Percentiles rank a stretch among this genome's conserved stretches.
phyloP scores from a whole-genome alignment of 2,797 vertebrate genomes.

The Tangara arthus region DNA sequence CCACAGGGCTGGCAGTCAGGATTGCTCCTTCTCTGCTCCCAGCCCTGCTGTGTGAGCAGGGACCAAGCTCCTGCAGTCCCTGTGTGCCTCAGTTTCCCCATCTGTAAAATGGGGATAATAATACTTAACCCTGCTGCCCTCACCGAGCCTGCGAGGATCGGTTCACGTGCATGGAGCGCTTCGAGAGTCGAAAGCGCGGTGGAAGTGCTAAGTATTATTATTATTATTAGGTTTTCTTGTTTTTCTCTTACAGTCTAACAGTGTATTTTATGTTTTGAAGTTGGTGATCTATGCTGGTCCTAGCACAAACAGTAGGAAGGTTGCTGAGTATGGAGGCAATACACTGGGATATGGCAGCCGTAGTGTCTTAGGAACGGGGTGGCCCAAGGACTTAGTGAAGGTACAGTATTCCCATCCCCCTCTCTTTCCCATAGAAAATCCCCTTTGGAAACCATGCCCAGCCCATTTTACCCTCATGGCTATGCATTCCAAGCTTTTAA shows the following conservation, averaged over 20 bases:
- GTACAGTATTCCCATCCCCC: slow-evolving; percentile 75
- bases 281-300: slow-evolving; percentile 98
- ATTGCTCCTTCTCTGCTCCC: background rate
- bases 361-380: slow-evolving; percentile 96
- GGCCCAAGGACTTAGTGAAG: slow-evolving; percentile 99
- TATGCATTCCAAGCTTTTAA: background rate
- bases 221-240: slow-evolving; percentile 73
- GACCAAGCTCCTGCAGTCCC: background rate
- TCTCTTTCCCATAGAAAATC: slow-evolving; percentile 37
- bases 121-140: slow-evolving; percentile 35
- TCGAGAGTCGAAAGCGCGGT: slow-evolving; percentile 29
- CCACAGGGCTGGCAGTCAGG: background rate
- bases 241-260: slow-evolving; percentile 78
- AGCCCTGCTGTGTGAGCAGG: background rate
- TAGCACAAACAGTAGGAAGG: slow-evolving; percentile 99
- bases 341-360: slow-evolving; percentile 98
- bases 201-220: slow-evolving; percentile 68
- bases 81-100: slow-evolving; percentile 54
- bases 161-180: slow-evolving; percentile 51
- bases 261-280: slow-evolving; percentile 83
- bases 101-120: slow-evolving; percentile 62
- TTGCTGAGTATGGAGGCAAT: slow-evolving; percentile 98
- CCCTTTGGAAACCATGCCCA: background rate
- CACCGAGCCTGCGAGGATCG: slow-evolving; percentile 51
- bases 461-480: background rate